Percentiles rank a stretch among this genome's conserved stretches.
Conservation (phyloP, 1,140 invertebrate genomes). For the Chironomus tepperi region DNA sequence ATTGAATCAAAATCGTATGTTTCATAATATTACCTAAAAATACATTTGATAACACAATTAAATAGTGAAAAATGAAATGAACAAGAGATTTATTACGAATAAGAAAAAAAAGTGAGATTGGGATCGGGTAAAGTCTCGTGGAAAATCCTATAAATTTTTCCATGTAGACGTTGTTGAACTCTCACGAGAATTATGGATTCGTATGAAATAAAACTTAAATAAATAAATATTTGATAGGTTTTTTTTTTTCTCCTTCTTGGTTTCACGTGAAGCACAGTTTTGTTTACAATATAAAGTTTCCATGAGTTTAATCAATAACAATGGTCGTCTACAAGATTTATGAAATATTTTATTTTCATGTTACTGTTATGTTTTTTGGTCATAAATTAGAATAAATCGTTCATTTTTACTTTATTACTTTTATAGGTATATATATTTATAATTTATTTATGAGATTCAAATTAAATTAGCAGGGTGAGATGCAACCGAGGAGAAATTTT, state of each 20-base stretch:
- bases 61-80: constrained; percentile 1
- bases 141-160: neutral
- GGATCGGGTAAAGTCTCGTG: neutral
- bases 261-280: neutral
- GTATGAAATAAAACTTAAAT: neutral
- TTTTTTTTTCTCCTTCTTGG: neutral
- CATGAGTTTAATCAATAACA: constrained; percentile 4
- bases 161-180: neutral
- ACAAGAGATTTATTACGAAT: neutral
- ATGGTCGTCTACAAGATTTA: constrained; percentile 6
- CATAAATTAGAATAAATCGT: too few relatives aligned
- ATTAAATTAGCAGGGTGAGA: neutral
- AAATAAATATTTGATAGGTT: constrained; percentile 10
- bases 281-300: neutral
- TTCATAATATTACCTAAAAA: neutral
- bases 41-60: neutral
- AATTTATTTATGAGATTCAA: neutral
- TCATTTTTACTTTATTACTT: neutral
- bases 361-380: too few relatives aligned
- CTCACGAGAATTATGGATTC: neutral
- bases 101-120: too few relatives aligned
- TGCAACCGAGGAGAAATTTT: too few relatives aligned
- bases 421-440: neutral
- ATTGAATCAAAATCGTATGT: neutral
- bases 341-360: neutral